These are phyloP conservation scores for Nannobrachium achirus DNA, from an alignment of 2,113 vertebrate species.

Conservation along the genomic window DNA sequence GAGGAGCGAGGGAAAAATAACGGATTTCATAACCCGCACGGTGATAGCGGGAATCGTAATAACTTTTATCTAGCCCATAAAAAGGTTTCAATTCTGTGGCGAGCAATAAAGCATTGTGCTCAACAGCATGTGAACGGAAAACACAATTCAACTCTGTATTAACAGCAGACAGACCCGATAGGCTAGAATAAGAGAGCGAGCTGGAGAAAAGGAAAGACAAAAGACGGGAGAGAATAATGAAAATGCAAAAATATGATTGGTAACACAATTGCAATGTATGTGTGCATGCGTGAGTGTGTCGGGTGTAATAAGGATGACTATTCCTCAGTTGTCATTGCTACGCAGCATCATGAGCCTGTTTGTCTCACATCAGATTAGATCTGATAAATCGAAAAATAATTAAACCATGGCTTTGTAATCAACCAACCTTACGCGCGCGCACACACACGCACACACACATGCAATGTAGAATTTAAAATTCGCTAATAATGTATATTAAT, in stretches of 20 bases:
- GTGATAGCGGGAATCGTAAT: slow-evolving; percentile 30
- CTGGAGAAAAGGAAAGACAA: not conserved
- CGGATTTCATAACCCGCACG: slow-evolving; percentile 22
- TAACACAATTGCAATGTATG: slow-evolving; percentile 15
- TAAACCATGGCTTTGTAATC: slow-evolving; percentile 51
- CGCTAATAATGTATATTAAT: slow-evolving; percentile 26
- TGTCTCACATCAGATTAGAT: slow-evolving; percentile 46
- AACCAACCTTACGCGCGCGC: slow-evolving; percentile 31
- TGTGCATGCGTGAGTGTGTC: slow-evolving; percentile 37
- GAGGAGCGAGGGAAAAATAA: not conserved
- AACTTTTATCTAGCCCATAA: slow-evolving; percentile 32
- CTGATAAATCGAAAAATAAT: too few species aligned
- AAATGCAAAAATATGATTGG: slow-evolving; percentile 11
- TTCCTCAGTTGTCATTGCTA: slow-evolving; percentile 31
- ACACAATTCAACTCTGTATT: slow-evolving; percentile 1
- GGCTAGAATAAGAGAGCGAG: not conserved
- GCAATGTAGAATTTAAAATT: slow-evolving; percentile 51
- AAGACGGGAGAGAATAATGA: slow-evolving; percentile 8
- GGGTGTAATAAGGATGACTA: slow-evolving; percentile 37
- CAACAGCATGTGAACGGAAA: not conserved
- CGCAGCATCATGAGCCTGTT: slow-evolving; percentile 35
- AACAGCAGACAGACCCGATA: not conserved
- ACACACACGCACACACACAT: slow-evolving; percentile 27
- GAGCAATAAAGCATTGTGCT: slow-evolving; percentile 30
- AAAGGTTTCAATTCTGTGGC: slow-evolving; percentile 29